Base-by-base conservation (phyloP, 2,888 invertebrate genomes). In the Lasiommata megera region DNA sequence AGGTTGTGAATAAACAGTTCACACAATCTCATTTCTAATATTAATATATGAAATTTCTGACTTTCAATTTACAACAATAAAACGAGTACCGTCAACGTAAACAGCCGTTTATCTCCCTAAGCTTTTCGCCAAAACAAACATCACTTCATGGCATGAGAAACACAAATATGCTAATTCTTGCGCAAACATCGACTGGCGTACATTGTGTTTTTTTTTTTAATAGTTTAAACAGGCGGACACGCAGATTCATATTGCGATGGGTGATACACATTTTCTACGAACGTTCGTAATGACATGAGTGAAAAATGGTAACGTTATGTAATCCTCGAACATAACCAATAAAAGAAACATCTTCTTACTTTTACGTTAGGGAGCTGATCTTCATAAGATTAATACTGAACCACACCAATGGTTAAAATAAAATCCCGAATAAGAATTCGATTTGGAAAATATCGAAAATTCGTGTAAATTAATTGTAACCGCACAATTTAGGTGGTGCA, bases 101-200 rank as follows among this genome's bases (percentile, higher is more conserved):
- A 62, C 56, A 58, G 18, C 23, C 52, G 52, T 58, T 52, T 62
- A 60, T 62, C 60, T 62, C 58, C 60, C 60, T 62, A 57, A 60
- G 58, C 63, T 58, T 63, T 63, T 65, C 61, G 67, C 61, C 64
- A 66, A 66, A 61, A 61, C 61, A 61, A 64, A 51, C 59, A 56
- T 48, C 57, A 43, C 67, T 68, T 72, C 73, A 76, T 76, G 76
- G 74, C 77, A 84, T 82, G 85, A 77, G 85, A 86, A 87, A 74
- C 72, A 74, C 82, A 86, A 86, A 88, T 79, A 85, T 62, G 77
- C 75, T 85, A 82, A 87, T 82, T 80, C 80, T 67, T 73, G 66
- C 61, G 71, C 80, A 84, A 88, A 88, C 79, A 64, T 58, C 66
- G 65, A 64, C 67, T 71, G 70, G 63, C 70, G 72, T 62, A 76